Conservation (phyloP, 2,113 vertebrate genomes). For the Artemisiospiza belli region DNA sequence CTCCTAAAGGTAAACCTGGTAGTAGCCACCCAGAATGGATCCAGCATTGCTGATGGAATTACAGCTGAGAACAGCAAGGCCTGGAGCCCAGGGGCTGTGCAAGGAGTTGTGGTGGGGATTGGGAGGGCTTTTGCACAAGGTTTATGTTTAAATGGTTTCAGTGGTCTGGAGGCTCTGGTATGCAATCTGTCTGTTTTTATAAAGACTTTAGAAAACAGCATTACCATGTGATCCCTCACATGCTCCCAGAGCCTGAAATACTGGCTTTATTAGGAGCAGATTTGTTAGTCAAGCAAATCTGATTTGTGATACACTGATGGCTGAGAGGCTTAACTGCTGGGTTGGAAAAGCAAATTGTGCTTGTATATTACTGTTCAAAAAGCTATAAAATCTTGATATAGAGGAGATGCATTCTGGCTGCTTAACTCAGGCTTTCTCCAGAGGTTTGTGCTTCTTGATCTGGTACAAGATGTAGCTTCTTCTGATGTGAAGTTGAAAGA, state of each 20-base stretch:
- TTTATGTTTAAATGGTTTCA: neutral
- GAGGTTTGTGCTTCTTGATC: neutral
- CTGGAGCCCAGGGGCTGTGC: neutral
- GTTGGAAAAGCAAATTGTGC: neutral
- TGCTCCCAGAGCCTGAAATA: slow-evolving; percentile 36
- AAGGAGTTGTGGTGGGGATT: neutral
- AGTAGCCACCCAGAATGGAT: neutral
- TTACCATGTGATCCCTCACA: slow-evolving; percentile 45
- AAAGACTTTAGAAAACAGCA: neutral
- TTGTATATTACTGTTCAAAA: neutral
- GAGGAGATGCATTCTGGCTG: neutral
- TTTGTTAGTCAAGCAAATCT: slow-evolving; percentile 11
- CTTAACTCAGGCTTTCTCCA: neutral
- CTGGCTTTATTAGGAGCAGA: slow-evolving; percentile 19
- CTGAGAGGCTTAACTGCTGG: neutral
- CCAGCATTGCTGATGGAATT: neutral
- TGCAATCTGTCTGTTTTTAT: neutral
- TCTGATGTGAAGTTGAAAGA: neutral
- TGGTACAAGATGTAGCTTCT: neutral
- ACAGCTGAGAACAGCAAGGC: neutral
- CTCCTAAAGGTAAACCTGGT: neutral
- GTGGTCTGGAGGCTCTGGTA: slow-evolving; percentile 16
- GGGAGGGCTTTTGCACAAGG: neutral
- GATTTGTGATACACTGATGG: neutral
- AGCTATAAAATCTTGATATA: neutral